Evolutionary conservation across 2,888 invertebrate genomes (phyloP).

Genomic region (Thelaira solivaga): DNA sequence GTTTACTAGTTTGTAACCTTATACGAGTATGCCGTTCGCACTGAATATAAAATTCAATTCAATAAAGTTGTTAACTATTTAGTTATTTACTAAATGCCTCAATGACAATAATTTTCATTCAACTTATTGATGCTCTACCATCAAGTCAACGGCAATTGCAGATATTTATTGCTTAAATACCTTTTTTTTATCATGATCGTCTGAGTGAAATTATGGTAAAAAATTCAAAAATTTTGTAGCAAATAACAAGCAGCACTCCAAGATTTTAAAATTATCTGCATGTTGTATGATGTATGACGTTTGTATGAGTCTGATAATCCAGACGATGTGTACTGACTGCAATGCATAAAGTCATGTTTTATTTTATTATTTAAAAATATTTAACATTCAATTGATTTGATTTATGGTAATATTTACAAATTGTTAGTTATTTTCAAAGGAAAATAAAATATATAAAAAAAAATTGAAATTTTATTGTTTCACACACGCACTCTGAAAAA

Average conservation of each 20-base stretch:
- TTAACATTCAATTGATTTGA: conserved; percentile 29
- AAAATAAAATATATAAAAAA: background rate
- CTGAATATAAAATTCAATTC: conserved; percentile 7
- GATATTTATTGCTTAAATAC: conserved; percentile 26
- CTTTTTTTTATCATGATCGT: background rate
- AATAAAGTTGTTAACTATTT: conserved; percentile 47
- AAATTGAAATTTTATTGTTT: conserved; percentile 37
- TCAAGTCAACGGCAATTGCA: conserved; percentile 28
- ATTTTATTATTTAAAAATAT: conserved; percentile 9
- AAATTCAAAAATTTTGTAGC: conserved; percentile 38
- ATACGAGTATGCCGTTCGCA: conserved; percentile 19
- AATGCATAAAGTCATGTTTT: conserved; percentile 13
- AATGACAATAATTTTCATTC: conserved; percentile 40
- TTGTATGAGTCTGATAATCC: background rate
- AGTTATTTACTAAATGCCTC: conserved; percentile 30
- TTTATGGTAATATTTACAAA: conserved; percentile 35
- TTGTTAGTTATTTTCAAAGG: conserved; percentile 29
- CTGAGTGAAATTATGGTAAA: conserved; percentile 29
- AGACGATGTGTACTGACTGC: background rate
- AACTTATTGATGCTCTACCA: conserved; percentile 21
- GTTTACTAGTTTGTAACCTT: conserved; percentile 15
- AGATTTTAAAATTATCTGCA: background rate
- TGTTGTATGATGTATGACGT: background rate
- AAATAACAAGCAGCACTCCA: conserved; percentile 13
- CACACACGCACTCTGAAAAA: background rate